Percentiles rank a stretch among this genome's conserved stretches.
Evolutionary conservation across 2,113 vertebrate species (phyloP).

Genomic region (Oreotragus oreotragus): DNA sequence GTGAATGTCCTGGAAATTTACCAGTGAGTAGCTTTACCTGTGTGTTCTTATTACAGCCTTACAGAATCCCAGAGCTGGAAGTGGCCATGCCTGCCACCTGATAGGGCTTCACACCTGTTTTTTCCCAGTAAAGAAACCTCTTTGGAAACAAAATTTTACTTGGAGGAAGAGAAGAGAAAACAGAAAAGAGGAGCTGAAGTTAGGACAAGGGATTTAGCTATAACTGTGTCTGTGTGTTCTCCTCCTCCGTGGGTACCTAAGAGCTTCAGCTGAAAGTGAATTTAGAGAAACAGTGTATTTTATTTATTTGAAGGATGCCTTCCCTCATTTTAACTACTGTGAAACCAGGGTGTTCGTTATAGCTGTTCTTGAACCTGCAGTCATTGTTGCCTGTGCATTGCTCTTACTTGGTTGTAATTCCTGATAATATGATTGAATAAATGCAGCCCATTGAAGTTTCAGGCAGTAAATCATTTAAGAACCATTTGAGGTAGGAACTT

Average conservation of each 20-base stretch:
- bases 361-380: not conserved
- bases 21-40: not conserved
- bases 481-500: not conserved
- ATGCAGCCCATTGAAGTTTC: not conserved
- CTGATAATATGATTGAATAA: not conserved
- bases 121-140: not conserved
- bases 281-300: not conserved
- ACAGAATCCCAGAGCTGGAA: not conserved
- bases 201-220: not conserved
- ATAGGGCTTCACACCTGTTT: not conserved
- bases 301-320: not conserved
- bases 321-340: not conserved
- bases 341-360: not conserved
- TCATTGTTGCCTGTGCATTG: not conserved
- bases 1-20: not conserved
- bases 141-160: not conserved
- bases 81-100: not conserved
- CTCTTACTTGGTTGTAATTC: not conserved
- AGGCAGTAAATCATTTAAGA: not conserved
- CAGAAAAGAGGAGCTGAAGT: not conserved
- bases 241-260: not conserved
- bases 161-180: not conserved
- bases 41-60: not conserved
- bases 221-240: not conserved
- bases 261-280: not conserved